These are phyloP conservation scores for Fistularia tabacaria DNA, from an alignment of 2,797 vertebrate genomes.

Conservation along the genomic window DNA sequence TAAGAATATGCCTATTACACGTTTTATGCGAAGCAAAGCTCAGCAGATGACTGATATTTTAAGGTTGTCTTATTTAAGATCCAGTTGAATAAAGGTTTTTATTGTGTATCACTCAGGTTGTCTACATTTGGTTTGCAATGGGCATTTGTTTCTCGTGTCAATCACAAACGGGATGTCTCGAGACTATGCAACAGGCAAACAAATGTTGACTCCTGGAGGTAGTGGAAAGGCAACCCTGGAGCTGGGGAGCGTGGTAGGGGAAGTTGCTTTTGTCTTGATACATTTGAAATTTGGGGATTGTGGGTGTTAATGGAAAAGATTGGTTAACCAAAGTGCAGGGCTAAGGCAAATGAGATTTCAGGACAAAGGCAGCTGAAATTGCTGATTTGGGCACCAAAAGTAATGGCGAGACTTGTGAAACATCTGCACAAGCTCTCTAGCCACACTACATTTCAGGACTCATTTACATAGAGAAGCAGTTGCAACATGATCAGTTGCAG, in stretches of 20 bases:
- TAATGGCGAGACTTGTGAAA: constrained; percentile 23
- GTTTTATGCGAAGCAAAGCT: too few species aligned
- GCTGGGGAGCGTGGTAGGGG: constrained; percentile 17
- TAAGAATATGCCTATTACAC: too few species aligned
- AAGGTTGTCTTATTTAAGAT: background rate
- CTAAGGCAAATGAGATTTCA: constrained; percentile 4
- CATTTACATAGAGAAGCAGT: constrained; percentile 35
- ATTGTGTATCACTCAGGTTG: background rate
- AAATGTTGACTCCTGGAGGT: constrained; percentile 34
- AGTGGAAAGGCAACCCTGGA: constrained; percentile 36
- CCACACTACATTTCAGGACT: constrained; percentile 28
- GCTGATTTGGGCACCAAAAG: background rate
- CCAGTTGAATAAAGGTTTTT: background rate
- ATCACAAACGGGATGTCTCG: constrained; percentile 20
- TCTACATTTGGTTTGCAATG: constrained; percentile 12
- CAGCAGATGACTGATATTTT: background rate
- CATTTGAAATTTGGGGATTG: constrained; percentile 50
- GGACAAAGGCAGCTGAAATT: background rate
- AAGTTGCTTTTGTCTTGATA: constrained; percentile 62
- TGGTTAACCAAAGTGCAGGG: constrained; percentile 22
- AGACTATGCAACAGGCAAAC: constrained; percentile 41
- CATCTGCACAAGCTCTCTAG: constrained; percentile 23
- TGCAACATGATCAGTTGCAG: constrained; percentile 47
- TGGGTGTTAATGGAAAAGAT: constrained; percentile 22
- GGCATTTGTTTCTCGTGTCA: constrained; percentile 19